These are phyloP conservation scores for Theristicus caerulescens DNA, from an alignment of 2,113 vertebrate genomes.

Conservation along the genomic window DNA sequence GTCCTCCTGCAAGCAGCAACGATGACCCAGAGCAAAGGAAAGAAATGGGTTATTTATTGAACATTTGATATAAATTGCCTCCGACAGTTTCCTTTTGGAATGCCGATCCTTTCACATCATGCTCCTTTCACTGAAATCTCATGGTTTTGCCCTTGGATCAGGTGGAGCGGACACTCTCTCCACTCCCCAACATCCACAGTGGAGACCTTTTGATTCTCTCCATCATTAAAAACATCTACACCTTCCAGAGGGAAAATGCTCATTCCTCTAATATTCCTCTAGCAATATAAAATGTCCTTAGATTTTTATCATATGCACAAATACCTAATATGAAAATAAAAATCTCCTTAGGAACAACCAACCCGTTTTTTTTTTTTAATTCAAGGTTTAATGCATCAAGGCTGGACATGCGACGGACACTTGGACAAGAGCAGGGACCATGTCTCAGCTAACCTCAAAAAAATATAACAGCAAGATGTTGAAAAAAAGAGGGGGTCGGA, in stretches of 20 bases:
- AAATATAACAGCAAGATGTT: too few species aligned
- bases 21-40: background rate
- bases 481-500: background rate
- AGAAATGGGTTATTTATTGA: background rate
- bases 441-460: background rate
- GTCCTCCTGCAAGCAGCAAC: background rate
- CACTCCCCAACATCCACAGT: background rate
- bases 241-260: background rate
- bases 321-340: background rate
- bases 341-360: background rate
- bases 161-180: background rate
- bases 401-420: accelerated
- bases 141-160: accelerated
- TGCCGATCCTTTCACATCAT: accelerated
- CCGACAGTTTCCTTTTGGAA: background rate
- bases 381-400: background rate
- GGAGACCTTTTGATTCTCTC: background rate
- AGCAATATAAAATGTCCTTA: too few species aligned
- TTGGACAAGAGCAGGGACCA: background rate
- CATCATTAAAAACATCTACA: background rate
- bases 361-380: background rate
- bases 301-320: background rate
- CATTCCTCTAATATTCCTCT: background rate
- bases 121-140: background rate
- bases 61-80: background rate